These are phyloP conservation scores for Sinopyrophorus schimmeli DNA, from an alignment of 2,888 invertebrate genomes.

Conservation along the genomic window DNA sequence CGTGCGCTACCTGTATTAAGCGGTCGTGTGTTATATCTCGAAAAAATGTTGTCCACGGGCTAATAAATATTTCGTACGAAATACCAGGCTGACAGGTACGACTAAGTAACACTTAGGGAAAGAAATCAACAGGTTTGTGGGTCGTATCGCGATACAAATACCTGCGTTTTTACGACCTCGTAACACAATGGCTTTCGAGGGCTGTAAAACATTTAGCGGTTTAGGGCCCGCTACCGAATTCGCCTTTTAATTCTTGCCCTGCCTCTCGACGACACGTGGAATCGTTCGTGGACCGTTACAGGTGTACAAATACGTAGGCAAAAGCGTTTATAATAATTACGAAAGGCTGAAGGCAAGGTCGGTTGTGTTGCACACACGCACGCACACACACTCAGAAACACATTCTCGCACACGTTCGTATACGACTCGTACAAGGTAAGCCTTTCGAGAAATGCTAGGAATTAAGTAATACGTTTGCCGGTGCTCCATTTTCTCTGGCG, in stretches of 20 bases:
- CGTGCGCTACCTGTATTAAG: too few species aligned
- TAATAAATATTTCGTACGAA: constrained; percentile 21
- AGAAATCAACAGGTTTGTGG: constrained; percentile 46
- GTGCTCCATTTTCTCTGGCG: constrained; percentile 16
- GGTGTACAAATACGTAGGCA: constrained; percentile 24
- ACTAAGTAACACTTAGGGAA: constrained; percentile 38
- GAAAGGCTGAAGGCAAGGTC: constrained; percentile 28
- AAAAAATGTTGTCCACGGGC: too few species aligned
- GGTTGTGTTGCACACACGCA: constrained; percentile 21
- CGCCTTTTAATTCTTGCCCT: constrained; percentile 29
- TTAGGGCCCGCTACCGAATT: constrained; percentile 29
- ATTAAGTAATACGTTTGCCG: constrained; percentile 22
- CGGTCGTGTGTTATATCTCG: too few species aligned
- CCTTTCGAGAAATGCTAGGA: constrained; percentile 22
- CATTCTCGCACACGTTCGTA: too few species aligned
- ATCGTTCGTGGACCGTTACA: constrained; percentile 16
- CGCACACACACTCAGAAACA: too few species aligned
- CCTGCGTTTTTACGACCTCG: constrained; percentile 41
- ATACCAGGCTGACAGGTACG: constrained; percentile 21
- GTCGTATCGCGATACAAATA: constrained; percentile 42
- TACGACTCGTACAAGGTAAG: constrained; percentile 25
- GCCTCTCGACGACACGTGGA: constrained; percentile 28
- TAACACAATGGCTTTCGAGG: constrained; percentile 38
- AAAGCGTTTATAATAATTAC: constrained; percentile 23
- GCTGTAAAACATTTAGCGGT: constrained; percentile 36